A percentile compares a stretch with the other conserved stretches of the same genome.
phyloP scores from a whole-genome alignment of 2,113 vertebrate genomes.

The Gulo gulo region DNA sequence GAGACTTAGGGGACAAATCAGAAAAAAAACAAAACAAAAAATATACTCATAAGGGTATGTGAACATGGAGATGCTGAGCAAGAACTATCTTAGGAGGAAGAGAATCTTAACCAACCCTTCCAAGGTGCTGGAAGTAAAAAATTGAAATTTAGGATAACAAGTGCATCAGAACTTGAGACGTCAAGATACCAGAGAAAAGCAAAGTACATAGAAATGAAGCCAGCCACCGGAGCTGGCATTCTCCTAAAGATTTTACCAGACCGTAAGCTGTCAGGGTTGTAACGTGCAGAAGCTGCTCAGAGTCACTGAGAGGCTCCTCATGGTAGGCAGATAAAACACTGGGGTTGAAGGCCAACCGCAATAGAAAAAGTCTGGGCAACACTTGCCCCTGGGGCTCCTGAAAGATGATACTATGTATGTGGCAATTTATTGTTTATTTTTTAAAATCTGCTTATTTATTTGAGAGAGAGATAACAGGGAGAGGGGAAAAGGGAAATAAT shows the following conservation, averaged over 20 bases:
- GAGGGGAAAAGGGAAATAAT: neutral
- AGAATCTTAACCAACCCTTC: neutral
- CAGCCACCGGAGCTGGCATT: neutral
- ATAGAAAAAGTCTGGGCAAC: neutral
- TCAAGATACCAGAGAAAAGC: neutral
- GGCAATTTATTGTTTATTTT: neutral
- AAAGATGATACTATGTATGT: neutral
- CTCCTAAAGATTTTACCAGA: neutral
- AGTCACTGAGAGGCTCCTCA: neutral
- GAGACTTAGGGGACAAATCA: neutral
- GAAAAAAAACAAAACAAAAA: neutral
- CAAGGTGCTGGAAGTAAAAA: neutral
- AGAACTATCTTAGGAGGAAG: neutral
- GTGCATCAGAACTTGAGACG: neutral
- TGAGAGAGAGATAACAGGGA: neutral
- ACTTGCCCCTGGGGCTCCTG: neutral
- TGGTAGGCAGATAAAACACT: neutral
- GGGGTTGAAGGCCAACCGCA: neutral
- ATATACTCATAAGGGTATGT: neutral
- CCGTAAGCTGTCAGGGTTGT: neutral
- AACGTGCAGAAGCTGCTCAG: neutral
- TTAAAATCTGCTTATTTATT: neutral
- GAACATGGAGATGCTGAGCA: neutral
- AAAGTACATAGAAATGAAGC: neutral
- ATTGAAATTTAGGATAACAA: neutral